Evolutionary conservation across 2,888 invertebrate species (phyloP).

Genomic region (Therioaphis trifolii): DNA sequence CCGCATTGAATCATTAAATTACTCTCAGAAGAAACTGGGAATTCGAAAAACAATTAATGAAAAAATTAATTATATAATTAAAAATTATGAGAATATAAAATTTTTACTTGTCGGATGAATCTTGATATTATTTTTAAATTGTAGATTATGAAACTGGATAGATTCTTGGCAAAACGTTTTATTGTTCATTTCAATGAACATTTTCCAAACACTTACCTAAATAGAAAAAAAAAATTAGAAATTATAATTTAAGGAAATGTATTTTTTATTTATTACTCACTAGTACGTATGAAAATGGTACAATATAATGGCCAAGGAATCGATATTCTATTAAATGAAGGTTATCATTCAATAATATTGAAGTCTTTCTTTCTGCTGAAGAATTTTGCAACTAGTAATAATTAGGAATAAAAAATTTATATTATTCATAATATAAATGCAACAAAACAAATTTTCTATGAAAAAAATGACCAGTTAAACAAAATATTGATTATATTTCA

Average conservation of each 20-base stretch:
- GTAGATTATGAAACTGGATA: background rate
- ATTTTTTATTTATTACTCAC: background rate
- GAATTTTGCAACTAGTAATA: background rate
- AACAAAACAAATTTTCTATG: too few relatives aligned
- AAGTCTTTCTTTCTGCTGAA: background rate
- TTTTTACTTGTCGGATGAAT: background rate
- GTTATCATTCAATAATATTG: background rate
- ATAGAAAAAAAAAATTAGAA: background rate
- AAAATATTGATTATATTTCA: too few relatives aligned
- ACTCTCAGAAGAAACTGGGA: background rate
- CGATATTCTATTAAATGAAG: background rate
- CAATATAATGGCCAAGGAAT: background rate
- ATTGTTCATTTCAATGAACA: background rate
- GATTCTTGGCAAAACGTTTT: background rate
- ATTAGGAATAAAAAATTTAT: background rate
- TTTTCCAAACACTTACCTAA: constrained; percentile 12
- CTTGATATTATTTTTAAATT: background rate
- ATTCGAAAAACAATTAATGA: background rate
- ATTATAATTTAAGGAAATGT: too few relatives aligned
- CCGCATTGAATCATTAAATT: constrained; percentile 27
- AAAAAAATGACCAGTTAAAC: too few relatives aligned
- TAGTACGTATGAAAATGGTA: constrained; percentile 26
- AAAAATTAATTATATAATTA: background rate
- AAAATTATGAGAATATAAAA: background rate
- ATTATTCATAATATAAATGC: background rate